Conservation (phyloP, 2,797 vertebrate species). For the Monodelphis domestica region DNA sequence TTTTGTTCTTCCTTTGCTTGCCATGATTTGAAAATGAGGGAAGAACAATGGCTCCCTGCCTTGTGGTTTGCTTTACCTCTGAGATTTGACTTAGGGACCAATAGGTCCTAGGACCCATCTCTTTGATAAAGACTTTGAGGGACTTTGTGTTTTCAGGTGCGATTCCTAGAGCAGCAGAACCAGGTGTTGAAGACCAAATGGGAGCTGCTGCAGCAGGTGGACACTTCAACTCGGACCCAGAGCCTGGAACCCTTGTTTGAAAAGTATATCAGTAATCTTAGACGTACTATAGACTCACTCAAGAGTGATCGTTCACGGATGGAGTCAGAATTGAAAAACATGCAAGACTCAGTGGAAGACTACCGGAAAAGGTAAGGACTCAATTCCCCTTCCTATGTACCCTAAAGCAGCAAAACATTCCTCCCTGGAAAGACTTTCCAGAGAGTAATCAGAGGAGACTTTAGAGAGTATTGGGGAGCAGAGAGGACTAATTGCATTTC, state of each 20-base stretch:
- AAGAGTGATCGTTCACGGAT: slow-evolving; percentile 76
- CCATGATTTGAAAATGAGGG: background rate
- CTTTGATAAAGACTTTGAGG: background rate
- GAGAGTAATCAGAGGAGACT: slow-evolving; percentile 1
- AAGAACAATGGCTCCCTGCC: slow-evolving; percentile 16
- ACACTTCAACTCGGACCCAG: slow-evolving; percentile 61
- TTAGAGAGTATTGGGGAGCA: too few relatives aligned
- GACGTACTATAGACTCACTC: slow-evolving; percentile 72
- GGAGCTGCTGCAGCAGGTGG: slow-evolving; percentile 86
- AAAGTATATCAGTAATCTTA: slow-evolving; percentile 73
- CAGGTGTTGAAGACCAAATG: slow-evolving; percentile 87
- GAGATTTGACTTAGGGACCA: background rate
- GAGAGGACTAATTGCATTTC: background rate
- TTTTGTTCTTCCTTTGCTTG: slow-evolving; percentile 10
- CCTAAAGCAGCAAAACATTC: background rate
- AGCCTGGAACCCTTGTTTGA: slow-evolving; percentile 81
- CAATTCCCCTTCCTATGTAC: background rate
- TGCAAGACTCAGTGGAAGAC: slow-evolving; percentile 86
- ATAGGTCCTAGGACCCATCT: background rate
- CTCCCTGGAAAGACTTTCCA: background rate
- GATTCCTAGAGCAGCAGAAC: slow-evolving; percentile 89
- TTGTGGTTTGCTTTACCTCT: background rate
- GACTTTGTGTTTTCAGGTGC: slow-evolving; percentile 77
- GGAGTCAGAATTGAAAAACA: slow-evolving; percentile 81
- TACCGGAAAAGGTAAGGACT: slow-evolving; percentile 83